Evolutionary conservation across 2,888 invertebrate genomes (phyloP).

Genomic region (Horisme vitalbata): DNA sequence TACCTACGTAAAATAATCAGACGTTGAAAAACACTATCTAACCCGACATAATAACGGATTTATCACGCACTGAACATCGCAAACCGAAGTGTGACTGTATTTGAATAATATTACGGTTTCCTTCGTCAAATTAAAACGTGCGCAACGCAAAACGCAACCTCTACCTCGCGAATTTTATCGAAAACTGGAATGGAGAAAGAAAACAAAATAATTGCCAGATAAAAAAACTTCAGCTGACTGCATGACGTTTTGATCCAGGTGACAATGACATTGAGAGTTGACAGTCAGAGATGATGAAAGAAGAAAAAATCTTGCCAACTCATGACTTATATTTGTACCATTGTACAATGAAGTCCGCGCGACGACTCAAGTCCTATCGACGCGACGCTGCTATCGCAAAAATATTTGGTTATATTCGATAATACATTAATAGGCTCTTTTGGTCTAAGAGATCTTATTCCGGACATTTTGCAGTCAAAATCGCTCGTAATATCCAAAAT

Average conservation of each 20-base stretch:
- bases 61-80: constrained; percentile 22
- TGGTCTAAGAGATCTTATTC: too few relatives aligned
- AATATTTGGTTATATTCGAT: too few relatives aligned
- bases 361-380: too few relatives aligned
- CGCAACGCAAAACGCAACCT: constrained; percentile 32
- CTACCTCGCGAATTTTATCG: constrained; percentile 51
- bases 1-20: constrained; percentile 62
- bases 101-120: constrained; percentile 40
- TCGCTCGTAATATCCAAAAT: too few relatives aligned
- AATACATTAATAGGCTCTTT: too few relatives aligned
- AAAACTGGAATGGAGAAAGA: constrained; percentile 49
- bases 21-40: constrained; percentile 24
- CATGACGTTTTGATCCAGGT: constrained; percentile 7
- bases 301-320: constrained; percentile 12
- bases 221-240: constrained; percentile 38
- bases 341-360: too few relatives aligned
- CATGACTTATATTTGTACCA: too few relatives aligned
- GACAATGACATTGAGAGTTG: not conserved
- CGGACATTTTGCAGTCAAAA: too few relatives aligned
- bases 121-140: constrained; percentile 34
- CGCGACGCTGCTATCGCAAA: too few relatives aligned
- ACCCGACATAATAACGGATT: constrained; percentile 15
- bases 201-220: constrained; percentile 30
- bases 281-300: not conserved
- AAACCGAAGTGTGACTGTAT: constrained; percentile 22